phyloP scores from a whole-genome alignment of 2,888 invertebrate genomes.

The Leptinotarsa juncta region DNA sequence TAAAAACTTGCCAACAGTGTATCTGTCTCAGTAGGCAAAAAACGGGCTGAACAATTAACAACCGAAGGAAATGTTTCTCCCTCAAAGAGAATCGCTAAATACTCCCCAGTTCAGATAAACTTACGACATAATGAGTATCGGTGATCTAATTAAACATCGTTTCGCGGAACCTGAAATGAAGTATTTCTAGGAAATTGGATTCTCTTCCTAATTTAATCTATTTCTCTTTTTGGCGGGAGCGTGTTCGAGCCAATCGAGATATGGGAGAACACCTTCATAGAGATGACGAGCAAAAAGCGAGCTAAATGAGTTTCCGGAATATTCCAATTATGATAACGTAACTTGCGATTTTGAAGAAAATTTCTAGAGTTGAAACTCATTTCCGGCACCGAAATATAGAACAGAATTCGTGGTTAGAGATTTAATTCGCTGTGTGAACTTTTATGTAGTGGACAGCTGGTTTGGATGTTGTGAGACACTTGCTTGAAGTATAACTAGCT shows the following conservation, averaged over 20 bases:
- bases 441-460: too few species aligned
- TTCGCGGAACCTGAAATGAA: slow-evolving; percentile 23
- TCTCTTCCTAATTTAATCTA: slow-evolving; percentile 19
- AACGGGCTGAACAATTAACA: background rate
- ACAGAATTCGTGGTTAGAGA: background rate
- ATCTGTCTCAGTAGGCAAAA: too few species aligned
- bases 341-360: slow-evolving; percentile 7
- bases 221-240: slow-evolving; percentile 9
- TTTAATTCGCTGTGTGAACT: background rate
- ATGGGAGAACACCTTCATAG: slow-evolving; percentile 9
- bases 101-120: slow-evolving; percentile 12
- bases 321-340: slow-evolving; percentile 19
- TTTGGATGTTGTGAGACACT: too few species aligned
- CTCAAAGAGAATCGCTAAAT: background rate
- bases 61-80: background rate
- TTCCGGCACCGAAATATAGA: background rate
- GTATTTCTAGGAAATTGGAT: slow-evolving; percentile 27
- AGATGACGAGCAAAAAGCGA: slow-evolving; percentile 3
- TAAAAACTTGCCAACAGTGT: too few species aligned
- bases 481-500: too few species aligned
- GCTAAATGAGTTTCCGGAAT: slow-evolving; percentile 14
- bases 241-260: slow-evolving; percentile 6
- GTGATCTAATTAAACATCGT: slow-evolving; percentile 23
- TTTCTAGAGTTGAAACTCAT: slow-evolving; percentile 11
- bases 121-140: slow-evolving; percentile 17